Evolutionary conservation across 2,797 vertebrate species (phyloP), one percentile per base, ranked within the genome.

Genomic region (Megalops cyprinoides): DNA sequence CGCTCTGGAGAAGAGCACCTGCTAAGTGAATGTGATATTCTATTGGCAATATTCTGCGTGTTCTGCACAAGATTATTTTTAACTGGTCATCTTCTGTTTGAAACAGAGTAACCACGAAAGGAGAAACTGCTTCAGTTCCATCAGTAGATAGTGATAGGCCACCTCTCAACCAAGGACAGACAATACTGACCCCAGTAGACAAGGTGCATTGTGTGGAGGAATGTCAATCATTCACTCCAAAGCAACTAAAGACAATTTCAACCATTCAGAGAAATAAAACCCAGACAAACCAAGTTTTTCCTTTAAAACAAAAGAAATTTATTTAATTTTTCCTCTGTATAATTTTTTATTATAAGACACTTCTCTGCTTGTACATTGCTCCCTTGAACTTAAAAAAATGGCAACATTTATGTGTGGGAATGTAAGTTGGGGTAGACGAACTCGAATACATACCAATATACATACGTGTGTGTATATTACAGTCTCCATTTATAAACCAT

Each of bases 281-380:
- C 37, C 28, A 71, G 53, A 80, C 69, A 51, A 39, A 34, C 34
- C 5, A 80, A 23, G 14, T 20, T 51, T 76, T 65, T 76, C 79
- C 79, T 76, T 94, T 95, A 94, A 95, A 95, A 95, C 95, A 95
- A 95, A 95, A 94, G 93, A 94, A 93, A 93, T 95, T 95, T 95
- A 95, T 95, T 95, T 93, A 93, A 94, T 92, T 95, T 94, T 94
- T 94, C 90, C 87, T 95, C 92, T 95, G 92, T 95, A 95, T 94
- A 94, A 92, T 92, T 77, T 93, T 94, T 92, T 76, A 92, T 94
- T 95, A 95, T 95, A 95, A 95, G 95, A 95, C 95, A 95, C 94
- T 95, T 95, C 92, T 95, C 94, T 94, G 94, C 95, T 94, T 95
- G 94, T 95, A 95, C 95, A 95, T 95, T 95, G 95, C 94, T 95